A percentile compares a stretch with the other conserved stretches of the same genome.
Conservation (phyloP, 2,888 invertebrate genomes). For the Thymelicus lineola region DNA sequence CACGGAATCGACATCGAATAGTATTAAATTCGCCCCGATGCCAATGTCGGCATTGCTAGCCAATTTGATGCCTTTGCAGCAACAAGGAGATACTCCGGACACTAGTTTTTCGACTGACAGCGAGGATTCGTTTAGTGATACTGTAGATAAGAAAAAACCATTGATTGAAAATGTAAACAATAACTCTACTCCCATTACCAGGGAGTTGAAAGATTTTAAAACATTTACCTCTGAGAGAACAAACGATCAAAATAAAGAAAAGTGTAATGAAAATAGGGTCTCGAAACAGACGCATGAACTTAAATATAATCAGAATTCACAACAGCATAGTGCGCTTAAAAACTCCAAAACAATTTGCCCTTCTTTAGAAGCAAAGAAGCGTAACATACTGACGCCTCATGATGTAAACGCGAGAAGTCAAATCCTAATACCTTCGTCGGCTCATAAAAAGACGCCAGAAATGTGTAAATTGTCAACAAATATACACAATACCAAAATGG, state of each 20-base stretch:
- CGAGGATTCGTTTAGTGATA: constrained; percentile 63
- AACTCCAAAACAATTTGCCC: constrained; percentile 42
- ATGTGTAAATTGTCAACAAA: constrained; percentile 52
- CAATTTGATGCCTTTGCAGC: constrained; percentile 67
- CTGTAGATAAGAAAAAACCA: constrained; percentile 49
- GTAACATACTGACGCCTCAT: constrained; percentile 56
- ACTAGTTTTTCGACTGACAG: constrained; percentile 68
- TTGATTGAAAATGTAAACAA: constrained; percentile 44
- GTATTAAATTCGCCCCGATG: constrained; percentile 76
- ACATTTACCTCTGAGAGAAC: constrained; percentile 66
- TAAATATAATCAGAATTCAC: constrained; percentile 53
- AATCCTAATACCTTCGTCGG: constrained; percentile 49
- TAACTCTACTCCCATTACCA: constrained; percentile 60
- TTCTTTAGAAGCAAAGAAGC: constrained; percentile 57
- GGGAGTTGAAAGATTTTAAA: constrained; percentile 55
- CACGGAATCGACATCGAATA: constrained; percentile 71
- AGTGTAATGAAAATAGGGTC: constrained; percentile 52
- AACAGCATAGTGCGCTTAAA: constrained; percentile 41
- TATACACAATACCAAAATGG: constrained; percentile 60
- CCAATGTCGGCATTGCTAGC: constrained; percentile 77
- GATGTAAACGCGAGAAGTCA: constrained; percentile 50
- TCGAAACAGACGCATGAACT: constrained; percentile 57
- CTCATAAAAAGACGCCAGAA: constrained; percentile 64
- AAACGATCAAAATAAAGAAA: constrained; percentile 66
- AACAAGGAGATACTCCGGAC: constrained; percentile 60